These are phyloP conservation scores for Fistularia commersonii DNA, from an alignment of 2,797 vertebrate species.

Conservation along the genomic window DNA sequence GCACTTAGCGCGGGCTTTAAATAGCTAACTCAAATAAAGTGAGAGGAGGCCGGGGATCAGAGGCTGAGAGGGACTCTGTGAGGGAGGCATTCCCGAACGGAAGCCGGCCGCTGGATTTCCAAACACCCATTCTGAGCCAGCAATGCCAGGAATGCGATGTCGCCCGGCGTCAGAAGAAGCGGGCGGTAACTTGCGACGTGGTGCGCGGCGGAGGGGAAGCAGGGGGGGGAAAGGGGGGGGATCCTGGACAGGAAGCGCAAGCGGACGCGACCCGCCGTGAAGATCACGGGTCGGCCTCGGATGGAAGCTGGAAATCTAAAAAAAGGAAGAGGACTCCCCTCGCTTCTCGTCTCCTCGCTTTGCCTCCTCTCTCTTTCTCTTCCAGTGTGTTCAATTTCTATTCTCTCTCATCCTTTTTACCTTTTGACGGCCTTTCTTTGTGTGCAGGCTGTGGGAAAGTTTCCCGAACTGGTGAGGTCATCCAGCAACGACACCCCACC, in stretches of 20 bases:
- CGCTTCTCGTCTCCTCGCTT: constrained; percentile 31
- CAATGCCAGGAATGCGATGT: constrained; percentile 69
- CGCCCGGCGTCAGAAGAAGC: constrained; percentile 33
- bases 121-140: constrained; percentile 59
- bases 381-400: constrained; percentile 75
- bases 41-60: constrained; percentile 63
- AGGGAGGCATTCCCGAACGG: constrained; percentile 68
- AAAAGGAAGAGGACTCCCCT: constrained; percentile 27
- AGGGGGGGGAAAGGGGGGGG: too few relatives aligned
- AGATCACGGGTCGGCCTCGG: too few relatives aligned
- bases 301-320: constrained; percentile 24
- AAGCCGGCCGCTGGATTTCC: constrained; percentile 64
- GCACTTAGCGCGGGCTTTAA: constrained; percentile 67
- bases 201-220: too few relatives aligned
- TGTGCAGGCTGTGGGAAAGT: constrained; percentile 81
- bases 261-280: too few relatives aligned
- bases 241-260: constrained; percentile 52
- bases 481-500: constrained; percentile 49
- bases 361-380: constrained; percentile 57
- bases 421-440: constrained; percentile 80
- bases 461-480: constrained; percentile 80
- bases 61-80: constrained; percentile 64
- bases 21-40: constrained; percentile 74
- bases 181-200: not conserved
- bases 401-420: constrained; percentile 76